phyloP scores from a whole-genome alignment of 2,888 invertebrate genomes.

The Tachina lurida region DNA sequence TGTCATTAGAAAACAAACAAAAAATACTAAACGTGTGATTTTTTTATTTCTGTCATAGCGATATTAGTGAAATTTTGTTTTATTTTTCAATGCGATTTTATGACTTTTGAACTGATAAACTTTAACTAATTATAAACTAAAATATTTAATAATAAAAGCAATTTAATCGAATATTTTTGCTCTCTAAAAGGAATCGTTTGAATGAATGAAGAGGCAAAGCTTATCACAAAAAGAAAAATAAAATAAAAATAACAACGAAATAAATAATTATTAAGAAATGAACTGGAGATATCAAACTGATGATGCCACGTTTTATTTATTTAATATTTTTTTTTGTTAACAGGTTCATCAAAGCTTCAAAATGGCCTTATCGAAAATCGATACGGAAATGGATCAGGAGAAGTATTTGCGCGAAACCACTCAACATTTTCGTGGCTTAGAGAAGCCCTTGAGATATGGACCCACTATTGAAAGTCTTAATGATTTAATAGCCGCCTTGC shows the following conservation, averaged over 20 bases:
- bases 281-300: neutral
- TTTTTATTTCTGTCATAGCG: constrained; percentile 9
- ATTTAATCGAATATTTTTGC: neutral
- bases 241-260: neutral
- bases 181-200: neutral
- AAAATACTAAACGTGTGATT: no score
- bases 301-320: constrained; percentile 42
- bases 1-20: neutral
- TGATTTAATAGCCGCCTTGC: constrained; percentile 87
- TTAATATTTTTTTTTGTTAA: constrained; percentile 7
- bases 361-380: constrained; percentile 80
- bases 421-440: constrained; percentile 81
- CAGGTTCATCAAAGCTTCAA: constrained; percentile 79
- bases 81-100: neutral
- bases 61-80: constrained; percentile 6
- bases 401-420: constrained; percentile 81
- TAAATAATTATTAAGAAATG: constrained; percentile 18
- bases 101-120: constrained; percentile 62
- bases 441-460: constrained; percentile 82
- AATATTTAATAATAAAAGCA: constrained; percentile 17
- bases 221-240: constrained; percentile 19
- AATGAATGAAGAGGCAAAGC: neutral
- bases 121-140: constrained; percentile 34
- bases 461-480: constrained; percentile 84
- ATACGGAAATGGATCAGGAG: constrained; percentile 79